Base-by-base conservation (phyloP, 2,797 vertebrate genomes). In the Melanotaenia parkinsoni region DNA sequence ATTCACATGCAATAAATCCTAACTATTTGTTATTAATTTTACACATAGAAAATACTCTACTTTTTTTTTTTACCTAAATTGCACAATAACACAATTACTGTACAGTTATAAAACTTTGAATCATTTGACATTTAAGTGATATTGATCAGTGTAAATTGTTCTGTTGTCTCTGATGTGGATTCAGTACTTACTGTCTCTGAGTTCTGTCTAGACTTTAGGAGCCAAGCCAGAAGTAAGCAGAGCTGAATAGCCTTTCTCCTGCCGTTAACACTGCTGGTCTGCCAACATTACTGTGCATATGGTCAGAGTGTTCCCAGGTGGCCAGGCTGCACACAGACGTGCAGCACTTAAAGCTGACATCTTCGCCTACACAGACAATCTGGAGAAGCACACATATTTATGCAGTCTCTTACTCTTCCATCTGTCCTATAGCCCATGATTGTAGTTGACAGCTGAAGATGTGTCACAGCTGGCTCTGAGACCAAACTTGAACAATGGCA, bases 401-500 rank as follows among this genome's bases (percentile, higher is more conserved):
- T 60, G 75, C 81, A 79, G 69, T 65, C 67, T 84, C 71, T 64
- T 83, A 70, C 53, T 51, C 50, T 45, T 82, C 75, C 65, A 16
- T 88, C 86, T 83, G 75, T 77, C 82, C 79, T 56, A 45, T 76
- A 86, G 91, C 77, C 80, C 76, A 73, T 91, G 87, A 94, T 93
- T 89, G 68, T 80, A 60, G 83, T 63, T 91, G 93, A 93, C 92
- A 92, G 89, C 81, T 72, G 86, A 86, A 91, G 87, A 92, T 76
- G 61, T 83, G 84, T 91, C 90, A 87, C 91, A 92, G 90, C 90
- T 92, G 90, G 89, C 84, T 81, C 77, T 28, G 62, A 89, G 88
- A 93, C 82, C 79, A 76, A 82, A 86, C 85, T 86, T 75, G 77
- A 92, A 91, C 89, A 92, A 92, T 92, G 84, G 88, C 89, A 88